Percentiles rank a stretch among this genome's conserved stretches.
These are phyloP conservation scores for Austrofundulus limnaeus DNA, from an alignment of 2,113 vertebrate genomes.

Conservation along the genomic window DNA sequence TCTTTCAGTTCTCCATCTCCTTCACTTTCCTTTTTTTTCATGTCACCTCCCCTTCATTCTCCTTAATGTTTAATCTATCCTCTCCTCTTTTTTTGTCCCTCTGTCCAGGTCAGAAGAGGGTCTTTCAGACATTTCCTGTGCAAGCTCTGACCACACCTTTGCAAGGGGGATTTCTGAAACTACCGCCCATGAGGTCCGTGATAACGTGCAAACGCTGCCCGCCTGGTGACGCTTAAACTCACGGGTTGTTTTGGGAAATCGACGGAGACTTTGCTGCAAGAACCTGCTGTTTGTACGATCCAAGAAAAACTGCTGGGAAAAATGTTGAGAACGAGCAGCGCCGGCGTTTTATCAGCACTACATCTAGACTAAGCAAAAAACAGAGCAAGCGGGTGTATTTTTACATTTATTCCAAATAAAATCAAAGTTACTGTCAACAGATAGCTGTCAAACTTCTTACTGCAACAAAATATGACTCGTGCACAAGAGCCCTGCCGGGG, in stretches of 20 bases:
- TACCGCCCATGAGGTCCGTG: conserved; percentile 28
- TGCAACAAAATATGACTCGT: background rate
- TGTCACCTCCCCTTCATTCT: conserved; percentile 17
- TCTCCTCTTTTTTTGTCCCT: conserved; percentile 55
- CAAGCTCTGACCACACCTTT: conserved; percentile 67
- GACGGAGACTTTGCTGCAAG: background rate
- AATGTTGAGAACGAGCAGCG: conserved; percentile 8
- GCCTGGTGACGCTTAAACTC: background rate
- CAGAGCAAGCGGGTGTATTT: conserved; percentile 23
- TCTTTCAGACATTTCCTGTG: conserved; percentile 70
- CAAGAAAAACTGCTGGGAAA: conserved; percentile 53
- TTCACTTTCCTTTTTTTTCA: background rate
- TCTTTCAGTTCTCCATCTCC: background rate
- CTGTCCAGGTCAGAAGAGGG: conserved; percentile 64
- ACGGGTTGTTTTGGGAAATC: conserved; percentile 14
- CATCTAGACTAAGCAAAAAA: conserved; percentile 49
- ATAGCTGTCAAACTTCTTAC: background rate
- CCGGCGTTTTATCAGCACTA: conserved; percentile 7
- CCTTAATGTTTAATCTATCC: conserved; percentile 38
- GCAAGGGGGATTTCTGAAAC: conserved; percentile 64
- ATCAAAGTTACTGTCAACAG: conserved; percentile 13
- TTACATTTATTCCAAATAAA: conserved; percentile 36
- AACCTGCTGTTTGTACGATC: conserved; percentile 9
- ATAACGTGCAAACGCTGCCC: conserved; percentile 35
- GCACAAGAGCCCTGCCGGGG: conserved; percentile 39